Percentiles rank a stretch among this genome's conserved stretches.
These are phyloP conservation scores for Rhagium mordax DNA, from an alignment of 2,888 invertebrate species.

Conservation along the genomic window DNA sequence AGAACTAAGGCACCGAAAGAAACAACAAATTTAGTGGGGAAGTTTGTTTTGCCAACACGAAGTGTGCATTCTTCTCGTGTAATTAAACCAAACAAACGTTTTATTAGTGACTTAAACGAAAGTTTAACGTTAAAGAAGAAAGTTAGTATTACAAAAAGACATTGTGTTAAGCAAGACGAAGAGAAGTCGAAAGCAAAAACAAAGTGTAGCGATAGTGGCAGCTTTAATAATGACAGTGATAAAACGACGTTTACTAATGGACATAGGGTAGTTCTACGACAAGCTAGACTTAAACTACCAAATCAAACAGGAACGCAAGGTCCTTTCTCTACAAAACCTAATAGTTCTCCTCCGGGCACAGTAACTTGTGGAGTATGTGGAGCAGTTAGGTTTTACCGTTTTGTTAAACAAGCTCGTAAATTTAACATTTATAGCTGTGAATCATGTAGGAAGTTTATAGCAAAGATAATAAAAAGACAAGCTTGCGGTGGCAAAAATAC, in stretches of 20 bases:
- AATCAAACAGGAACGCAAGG: constrained; percentile 73
- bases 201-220: constrained; percentile 43
- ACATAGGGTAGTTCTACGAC: constrained; percentile 78
- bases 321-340: constrained; percentile 75
- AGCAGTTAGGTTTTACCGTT: constrained; percentile 82
- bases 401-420: constrained; percentile 85
- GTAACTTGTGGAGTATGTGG: constrained; percentile 87
- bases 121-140: constrained; percentile 65
- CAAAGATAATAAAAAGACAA: constrained; percentile 83
- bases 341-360: constrained; percentile 73
- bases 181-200: constrained; percentile 45
- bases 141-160: constrained; percentile 59
- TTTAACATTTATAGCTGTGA: constrained; percentile 90
- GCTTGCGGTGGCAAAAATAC: constrained; percentile 74
- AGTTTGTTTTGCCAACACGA: constrained; percentile 85
- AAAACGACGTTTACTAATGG: constrained; percentile 72
- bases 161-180: constrained; percentile 48
- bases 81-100: constrained; percentile 90
- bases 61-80: constrained; percentile 90
- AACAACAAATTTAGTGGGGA: constrained; percentile 70
- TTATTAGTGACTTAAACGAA: constrained; percentile 75
- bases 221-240: constrained; percentile 52
- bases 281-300: constrained; percentile 59
- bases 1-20: constrained; percentile 55
- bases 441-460: constrained; percentile 89